Conservation (phyloP, 2,888 invertebrate species). For the Conops quadrifasciatus region DNA sequence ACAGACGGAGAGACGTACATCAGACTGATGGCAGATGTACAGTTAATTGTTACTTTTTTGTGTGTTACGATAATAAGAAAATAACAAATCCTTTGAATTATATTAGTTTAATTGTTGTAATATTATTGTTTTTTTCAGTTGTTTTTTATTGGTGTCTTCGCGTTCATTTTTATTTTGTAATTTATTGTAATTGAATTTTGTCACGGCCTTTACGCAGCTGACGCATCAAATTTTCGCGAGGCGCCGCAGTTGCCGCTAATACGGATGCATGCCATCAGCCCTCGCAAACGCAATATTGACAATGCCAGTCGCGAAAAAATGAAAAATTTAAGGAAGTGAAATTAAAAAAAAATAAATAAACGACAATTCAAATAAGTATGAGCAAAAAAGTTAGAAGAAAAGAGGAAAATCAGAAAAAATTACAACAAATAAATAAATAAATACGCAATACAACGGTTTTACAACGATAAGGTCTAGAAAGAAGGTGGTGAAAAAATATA, state of each 20-base stretch:
- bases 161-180: background rate
- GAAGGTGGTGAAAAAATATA: no score
- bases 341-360: no score
- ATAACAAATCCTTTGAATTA: background rate
- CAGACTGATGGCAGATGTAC: no score
- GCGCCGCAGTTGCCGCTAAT: background rate
- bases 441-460: no score
- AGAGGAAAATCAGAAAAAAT: no score
- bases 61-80: no score
- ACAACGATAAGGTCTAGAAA: no score
- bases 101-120: background rate
- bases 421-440: no score
- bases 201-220: background rate
- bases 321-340: no score
- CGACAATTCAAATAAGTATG: background rate
- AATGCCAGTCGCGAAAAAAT: conserved; percentile 1
- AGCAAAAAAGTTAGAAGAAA: background rate
- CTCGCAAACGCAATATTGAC: background rate
- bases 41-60: no score
- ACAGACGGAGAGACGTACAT: no score
- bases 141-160: background rate
- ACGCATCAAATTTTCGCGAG: background rate
- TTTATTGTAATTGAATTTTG: background rate
- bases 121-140: background rate
- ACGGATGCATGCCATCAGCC: no score